phyloP scores from a whole-genome alignment of 2,113 vertebrate genomes.

The Abramis brama region DNA sequence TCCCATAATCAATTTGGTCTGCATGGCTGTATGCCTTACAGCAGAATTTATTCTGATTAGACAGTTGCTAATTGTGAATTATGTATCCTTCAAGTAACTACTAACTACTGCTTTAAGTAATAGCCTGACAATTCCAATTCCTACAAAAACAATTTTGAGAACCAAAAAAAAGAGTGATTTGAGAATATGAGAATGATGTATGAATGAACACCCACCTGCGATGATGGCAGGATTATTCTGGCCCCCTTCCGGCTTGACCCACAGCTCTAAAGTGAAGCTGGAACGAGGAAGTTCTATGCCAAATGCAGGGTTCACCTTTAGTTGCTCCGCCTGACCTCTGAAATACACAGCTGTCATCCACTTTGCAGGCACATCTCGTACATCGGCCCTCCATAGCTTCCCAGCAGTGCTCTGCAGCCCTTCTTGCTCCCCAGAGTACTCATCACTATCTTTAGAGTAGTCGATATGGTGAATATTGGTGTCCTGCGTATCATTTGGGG shows the following conservation, averaged over 20 bases:
- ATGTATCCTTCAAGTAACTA: not conserved
- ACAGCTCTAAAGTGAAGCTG: slow-evolving; percentile 88
- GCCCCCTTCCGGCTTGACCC: slow-evolving; percentile 92
- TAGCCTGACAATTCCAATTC: slow-evolving; percentile 10
- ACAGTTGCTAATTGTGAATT: slow-evolving; percentile 14
- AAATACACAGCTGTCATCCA: slow-evolving; percentile 85
- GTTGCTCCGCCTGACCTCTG: slow-evolving; percentile 81
- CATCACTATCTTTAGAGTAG: slow-evolving; percentile 36
- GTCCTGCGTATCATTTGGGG: slow-evolving; percentile 44
- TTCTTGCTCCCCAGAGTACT: slow-evolving; percentile 71
- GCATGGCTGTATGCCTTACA: not conserved
- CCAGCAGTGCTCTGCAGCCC: slow-evolving; percentile 34
- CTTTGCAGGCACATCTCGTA: slow-evolving; percentile 62
- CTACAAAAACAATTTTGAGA: not conserved
- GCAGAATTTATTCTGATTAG: slow-evolving; percentile 24
- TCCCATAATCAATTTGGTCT: slow-evolving; percentile 1
- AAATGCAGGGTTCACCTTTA: slow-evolving; percentile 77
- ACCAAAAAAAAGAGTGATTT: not conserved
- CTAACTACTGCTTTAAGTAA: slow-evolving; percentile 21
- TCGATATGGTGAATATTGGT: not conserved
- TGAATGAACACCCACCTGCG: slow-evolving; percentile 81
- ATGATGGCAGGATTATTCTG: slow-evolving; percentile 90
- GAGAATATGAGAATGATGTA: not conserved
- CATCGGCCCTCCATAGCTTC: slow-evolving; percentile 61
- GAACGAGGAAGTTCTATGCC: slow-evolving; percentile 79